These are phyloP conservation scores for Columba janthina DNA, from an alignment of 2,113 vertebrate species.

Conservation along the genomic window DNA sequence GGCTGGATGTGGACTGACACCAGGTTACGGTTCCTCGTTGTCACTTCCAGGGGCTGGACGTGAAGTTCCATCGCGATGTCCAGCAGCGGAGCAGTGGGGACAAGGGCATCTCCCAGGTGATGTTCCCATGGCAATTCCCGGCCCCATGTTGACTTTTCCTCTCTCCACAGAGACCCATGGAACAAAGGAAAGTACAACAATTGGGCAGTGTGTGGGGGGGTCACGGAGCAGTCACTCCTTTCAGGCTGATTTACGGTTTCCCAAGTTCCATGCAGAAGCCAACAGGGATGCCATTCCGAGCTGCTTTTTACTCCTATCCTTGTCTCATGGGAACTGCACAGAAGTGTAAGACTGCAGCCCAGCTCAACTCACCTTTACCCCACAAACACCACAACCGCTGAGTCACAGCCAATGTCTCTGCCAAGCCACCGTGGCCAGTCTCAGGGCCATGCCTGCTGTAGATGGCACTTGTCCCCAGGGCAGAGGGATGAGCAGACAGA, in stretches of 20 bases:
- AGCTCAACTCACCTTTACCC: no score
- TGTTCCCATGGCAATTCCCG: not conserved
- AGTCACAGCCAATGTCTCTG: not conserved
- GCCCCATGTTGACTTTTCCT: not conserved
- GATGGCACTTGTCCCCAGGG: accelerated
- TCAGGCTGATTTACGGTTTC: not conserved
- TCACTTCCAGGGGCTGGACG: not conserved
- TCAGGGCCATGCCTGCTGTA: not conserved
- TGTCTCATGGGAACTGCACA: accelerated
- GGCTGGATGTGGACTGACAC: not conserved
- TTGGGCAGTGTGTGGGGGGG: not conserved
- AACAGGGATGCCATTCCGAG: accelerated
- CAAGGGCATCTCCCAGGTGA: not conserved
- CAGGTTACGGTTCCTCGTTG: not conserved
- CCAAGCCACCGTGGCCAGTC: not conserved
- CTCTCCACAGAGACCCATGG: not conserved
- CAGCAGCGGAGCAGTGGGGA: not conserved
- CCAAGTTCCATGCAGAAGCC: not conserved
- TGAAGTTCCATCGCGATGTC: accelerated
- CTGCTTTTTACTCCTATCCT: not conserved
- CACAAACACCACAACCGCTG: accelerated
- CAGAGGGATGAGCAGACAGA: not conserved
- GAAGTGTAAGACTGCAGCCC: not conserved
- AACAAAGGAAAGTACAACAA: not conserved
- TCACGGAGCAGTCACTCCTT: not conserved